phyloP scores from a whole-genome alignment of 2,888 invertebrate genomes.

The Clusia tigrina region DNA sequence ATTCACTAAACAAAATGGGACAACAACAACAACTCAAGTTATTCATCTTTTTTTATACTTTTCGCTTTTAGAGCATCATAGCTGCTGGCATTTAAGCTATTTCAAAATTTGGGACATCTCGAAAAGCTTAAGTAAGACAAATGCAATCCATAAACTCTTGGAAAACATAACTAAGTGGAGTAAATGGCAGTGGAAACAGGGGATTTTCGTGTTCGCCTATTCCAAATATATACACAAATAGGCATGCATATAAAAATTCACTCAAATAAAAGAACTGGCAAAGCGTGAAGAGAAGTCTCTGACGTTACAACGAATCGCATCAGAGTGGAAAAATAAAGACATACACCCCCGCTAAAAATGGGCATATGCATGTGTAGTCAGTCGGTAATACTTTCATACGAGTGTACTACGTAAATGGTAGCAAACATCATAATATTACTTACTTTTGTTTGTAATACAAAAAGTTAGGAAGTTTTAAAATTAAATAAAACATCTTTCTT shows the following conservation, averaged over 20 bases:
- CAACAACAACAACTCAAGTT: neutral
- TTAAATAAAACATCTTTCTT: no score
- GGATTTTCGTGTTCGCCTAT: no score
- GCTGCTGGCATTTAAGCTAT: neutral
- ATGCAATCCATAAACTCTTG: neutral
- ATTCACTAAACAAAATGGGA: neutral
- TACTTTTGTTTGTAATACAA: no score
- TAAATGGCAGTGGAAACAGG: neutral
- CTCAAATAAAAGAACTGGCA: constrained; percentile 14
- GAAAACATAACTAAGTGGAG: neutral
- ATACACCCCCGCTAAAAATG: constrained; percentile 21
- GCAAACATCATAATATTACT: no score
- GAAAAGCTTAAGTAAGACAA: neutral
- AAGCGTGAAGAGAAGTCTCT: constrained; percentile 12
- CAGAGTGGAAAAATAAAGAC: constrained; percentile 21
- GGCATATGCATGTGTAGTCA: neutral
- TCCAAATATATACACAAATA: no score
- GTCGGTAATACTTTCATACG: neutral
- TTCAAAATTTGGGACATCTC: neutral
- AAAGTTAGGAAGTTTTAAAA: no score
- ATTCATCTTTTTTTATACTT: neutral
- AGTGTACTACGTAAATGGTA: no score
- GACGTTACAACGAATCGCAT: constrained; percentile 15
- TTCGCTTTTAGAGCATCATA: neutral
- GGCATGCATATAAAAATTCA: no score